phyloP scores from a whole-genome alignment of 2,113 vertebrate genomes.

The Ochotona curzoniae region DNA sequence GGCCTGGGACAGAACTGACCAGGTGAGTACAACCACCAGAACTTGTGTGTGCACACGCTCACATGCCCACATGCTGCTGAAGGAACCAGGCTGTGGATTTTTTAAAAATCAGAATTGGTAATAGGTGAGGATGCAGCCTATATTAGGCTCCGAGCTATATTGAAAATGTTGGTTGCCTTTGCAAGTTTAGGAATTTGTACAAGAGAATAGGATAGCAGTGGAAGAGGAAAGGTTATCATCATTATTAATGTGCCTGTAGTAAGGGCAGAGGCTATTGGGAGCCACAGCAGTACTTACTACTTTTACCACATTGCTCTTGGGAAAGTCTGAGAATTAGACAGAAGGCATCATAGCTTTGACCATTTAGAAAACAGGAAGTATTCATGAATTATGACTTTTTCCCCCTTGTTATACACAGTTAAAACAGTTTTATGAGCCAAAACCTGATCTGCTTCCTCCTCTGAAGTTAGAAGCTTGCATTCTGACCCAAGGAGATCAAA shows the following conservation, averaged over 20 bases:
- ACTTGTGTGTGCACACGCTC: too few relatives aligned
- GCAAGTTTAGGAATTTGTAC: neutral
- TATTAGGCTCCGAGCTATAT: neutral
- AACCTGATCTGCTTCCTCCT: constrained; percentile 95
- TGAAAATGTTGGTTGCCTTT: neutral
- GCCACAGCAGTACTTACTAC: neutral
- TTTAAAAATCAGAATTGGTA: too few relatives aligned
- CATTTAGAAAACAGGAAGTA: neutral
- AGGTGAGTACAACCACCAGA: too few relatives aligned
- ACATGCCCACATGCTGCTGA: too few relatives aligned
- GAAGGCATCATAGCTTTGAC: neutral
- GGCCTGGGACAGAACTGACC: too few relatives aligned
- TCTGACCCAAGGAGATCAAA: constrained; percentile 92
- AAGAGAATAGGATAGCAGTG: neutral
- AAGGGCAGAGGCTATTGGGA: neutral
- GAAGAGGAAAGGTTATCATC: neutral
- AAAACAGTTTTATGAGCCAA: constrained; percentile 94
- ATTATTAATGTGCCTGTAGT: neutral
- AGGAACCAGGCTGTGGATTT: neutral
- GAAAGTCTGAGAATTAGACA: neutral
- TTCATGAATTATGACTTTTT: neutral
- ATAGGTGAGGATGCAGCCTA: neutral
- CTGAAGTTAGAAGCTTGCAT: constrained; percentile 96
- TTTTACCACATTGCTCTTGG: neutral
- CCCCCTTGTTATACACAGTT: constrained; percentile 84